Evolutionary conservation across 2,797 vertebrate species (phyloP).

Genomic region (Tragelaphus eurycerus): DNA sequence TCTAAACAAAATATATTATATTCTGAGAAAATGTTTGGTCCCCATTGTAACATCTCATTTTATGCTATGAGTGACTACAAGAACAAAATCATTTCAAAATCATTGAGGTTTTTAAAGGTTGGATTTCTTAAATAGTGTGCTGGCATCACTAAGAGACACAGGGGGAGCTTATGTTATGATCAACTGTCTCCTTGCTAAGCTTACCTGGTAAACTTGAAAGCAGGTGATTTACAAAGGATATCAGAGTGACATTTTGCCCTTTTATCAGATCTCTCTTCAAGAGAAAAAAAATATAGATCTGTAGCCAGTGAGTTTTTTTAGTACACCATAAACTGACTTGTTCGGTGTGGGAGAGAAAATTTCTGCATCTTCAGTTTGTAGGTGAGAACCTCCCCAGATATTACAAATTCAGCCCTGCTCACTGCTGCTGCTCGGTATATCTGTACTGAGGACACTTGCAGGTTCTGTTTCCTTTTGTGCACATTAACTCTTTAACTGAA

Average conservation of each 20-base stretch:
- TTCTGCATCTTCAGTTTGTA: constrained; percentile 22
- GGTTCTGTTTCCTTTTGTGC: background rate
- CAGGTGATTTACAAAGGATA: background rate
- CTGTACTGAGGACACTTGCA: background rate
- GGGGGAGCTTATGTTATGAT: constrained; percentile 12
- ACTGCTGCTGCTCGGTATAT: background rate
- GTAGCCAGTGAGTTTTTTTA: background rate
- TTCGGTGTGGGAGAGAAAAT: constrained; percentile 4
- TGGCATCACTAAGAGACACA: background rate
- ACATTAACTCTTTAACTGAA: constrained; percentile 46
- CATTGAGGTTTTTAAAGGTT: constrained; percentile 71
- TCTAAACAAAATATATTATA: constrained; percentile 81
- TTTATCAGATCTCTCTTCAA: background rate
- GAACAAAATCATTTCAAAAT: constrained; percentile 75
- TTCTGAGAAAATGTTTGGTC: constrained; percentile 71
- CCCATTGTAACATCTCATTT: constrained; percentile 69
- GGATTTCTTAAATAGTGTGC: constrained; percentile 65
- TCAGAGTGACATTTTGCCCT: background rate
- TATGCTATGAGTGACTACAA: constrained; percentile 61
- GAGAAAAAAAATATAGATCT: background rate
- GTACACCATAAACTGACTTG: background rate
- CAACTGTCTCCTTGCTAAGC: constrained; percentile 32
- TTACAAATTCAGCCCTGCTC: constrained; percentile 10
- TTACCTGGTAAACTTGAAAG: constrained; percentile 39
- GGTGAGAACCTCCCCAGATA: constrained; percentile 39